Percentiles rank a stretch among this genome's conserved stretches.
Evolutionary conservation across 2,797 vertebrate genomes (phyloP).

Genomic region (Malacoraja senta): DNA sequence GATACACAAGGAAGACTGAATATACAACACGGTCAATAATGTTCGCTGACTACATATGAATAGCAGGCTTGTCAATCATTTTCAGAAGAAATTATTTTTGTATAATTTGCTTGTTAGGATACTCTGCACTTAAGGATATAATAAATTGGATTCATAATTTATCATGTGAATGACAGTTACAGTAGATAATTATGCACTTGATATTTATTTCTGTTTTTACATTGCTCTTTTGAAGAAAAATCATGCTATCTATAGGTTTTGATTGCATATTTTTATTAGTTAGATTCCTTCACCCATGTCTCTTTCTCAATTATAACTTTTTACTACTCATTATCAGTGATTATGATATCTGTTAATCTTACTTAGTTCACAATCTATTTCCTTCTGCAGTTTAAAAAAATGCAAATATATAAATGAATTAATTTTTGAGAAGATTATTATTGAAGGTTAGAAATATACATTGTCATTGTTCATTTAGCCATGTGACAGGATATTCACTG

Average conservation of each 20-base stretch:
- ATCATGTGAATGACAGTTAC: background rate
- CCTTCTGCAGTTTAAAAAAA: background rate
- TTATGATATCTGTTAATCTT: background rate
- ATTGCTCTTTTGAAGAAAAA: too few relatives aligned
- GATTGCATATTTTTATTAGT: conserved; percentile 1
- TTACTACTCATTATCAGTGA: conserved; percentile 2
- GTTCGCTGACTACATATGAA: background rate
- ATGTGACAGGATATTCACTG: background rate
- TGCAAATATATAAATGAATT: background rate
- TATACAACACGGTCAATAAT: background rate
- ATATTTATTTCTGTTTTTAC: background rate
- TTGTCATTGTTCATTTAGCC: background rate
- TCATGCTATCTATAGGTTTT: background rate
- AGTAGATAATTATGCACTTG: conserved; percentile 10
- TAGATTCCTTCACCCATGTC: background rate
- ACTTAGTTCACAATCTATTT: background rate
- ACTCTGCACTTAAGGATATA: conserved; percentile 14
- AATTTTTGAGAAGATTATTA: background rate
- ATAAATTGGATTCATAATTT: background rate
- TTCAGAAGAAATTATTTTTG: conserved; percentile 7
- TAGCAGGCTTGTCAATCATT: background rate
- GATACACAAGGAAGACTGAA: background rate
- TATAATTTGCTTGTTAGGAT: background rate
- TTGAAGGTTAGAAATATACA: conserved; percentile 17
- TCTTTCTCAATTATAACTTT: background rate